These are phyloP conservation scores for Drosophila meridionalis DNA, from an alignment of 2,888 invertebrate species.

Conservation along the genomic window DNA sequence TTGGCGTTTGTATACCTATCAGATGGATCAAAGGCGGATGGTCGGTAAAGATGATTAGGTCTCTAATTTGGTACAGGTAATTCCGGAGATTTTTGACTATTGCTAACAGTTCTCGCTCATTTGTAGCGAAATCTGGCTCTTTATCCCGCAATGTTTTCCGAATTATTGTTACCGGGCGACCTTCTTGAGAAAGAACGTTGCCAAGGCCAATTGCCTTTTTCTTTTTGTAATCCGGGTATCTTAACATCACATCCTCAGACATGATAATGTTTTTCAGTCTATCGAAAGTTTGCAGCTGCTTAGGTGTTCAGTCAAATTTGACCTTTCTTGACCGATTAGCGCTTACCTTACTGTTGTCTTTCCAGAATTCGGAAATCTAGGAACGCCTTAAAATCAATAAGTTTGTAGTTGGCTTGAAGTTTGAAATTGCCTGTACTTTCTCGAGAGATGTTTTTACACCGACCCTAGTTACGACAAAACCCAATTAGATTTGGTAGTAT, in stretches of 20 bases:
- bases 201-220: neutral
- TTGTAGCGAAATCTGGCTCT: too few species aligned
- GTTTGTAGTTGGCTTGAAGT: neutral
- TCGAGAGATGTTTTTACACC: neutral
- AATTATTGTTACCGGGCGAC: neutral
- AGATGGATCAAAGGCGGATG: too few species aligned
- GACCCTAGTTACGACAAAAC: neutral
- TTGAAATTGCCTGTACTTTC: neutral
- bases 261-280: neutral
- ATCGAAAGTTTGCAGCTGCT: neutral
- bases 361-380: neutral
- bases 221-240: neutral
- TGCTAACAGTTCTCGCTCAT: too few species aligned
- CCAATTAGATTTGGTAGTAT: neutral
- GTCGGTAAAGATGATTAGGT: too few species aligned
- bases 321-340: neutral
- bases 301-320: neutral
- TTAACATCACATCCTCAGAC: neutral
- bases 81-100: too few species aligned
- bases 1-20: too few species aligned
- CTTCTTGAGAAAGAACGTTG: neutral
- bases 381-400: neutral
- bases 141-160: neutral
- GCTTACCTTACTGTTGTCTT: constrained; percentile 1
- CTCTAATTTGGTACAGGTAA: too few species aligned